Evolutionary conservation across 2,888 invertebrate species (phyloP).

Genomic region (Lepidocyrtoides sp.): DNA sequence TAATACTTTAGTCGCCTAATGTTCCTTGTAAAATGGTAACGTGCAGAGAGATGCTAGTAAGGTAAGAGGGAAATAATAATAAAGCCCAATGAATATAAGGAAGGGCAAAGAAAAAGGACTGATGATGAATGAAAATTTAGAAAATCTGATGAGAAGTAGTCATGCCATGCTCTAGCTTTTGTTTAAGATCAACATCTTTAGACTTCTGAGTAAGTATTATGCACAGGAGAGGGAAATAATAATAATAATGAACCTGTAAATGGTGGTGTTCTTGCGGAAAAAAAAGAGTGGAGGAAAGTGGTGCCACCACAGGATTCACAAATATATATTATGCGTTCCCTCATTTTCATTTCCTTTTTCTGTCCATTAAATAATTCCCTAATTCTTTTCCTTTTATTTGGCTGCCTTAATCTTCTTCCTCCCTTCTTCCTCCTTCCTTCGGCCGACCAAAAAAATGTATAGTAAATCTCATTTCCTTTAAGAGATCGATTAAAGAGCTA

Average conservation of each 20-base stretch:
- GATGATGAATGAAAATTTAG: constrained; percentile 83
- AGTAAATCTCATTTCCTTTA: constrained; percentile 85
- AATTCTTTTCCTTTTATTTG: constrained; percentile 11
- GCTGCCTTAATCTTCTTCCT: constrained; percentile 1
- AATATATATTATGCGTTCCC: constrained; percentile 24
- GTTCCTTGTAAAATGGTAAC: constrained; percentile 54
- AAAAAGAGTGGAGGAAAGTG: background rate
- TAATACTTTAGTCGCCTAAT: constrained; percentile 64
- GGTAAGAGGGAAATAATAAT: constrained; percentile 20
- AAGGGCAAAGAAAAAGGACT: constrained; percentile 77
- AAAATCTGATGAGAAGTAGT: constrained; percentile 84
- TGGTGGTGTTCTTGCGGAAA: constrained; percentile 41
- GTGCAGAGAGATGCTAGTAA: constrained; percentile 2
- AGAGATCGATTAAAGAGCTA: constrained; percentile 82
- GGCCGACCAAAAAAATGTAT: constrained; percentile 29
- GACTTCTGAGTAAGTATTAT: background rate
- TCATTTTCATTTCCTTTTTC: constrained; percentile 58
- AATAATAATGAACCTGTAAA: background rate
- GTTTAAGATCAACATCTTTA: constrained; percentile 54
- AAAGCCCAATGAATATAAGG: constrained; percentile 63
- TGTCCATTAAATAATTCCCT: constrained; percentile 62
- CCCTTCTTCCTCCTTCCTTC: constrained; percentile 33
- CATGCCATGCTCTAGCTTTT: constrained; percentile 82
- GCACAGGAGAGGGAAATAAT: background rate
- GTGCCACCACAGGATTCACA: background rate